Percentiles rank a stretch among this genome's conserved stretches.
phyloP scores from a whole-genome alignment of 2,113 vertebrate species.

The Sminthopsis crassicaudata region DNA sequence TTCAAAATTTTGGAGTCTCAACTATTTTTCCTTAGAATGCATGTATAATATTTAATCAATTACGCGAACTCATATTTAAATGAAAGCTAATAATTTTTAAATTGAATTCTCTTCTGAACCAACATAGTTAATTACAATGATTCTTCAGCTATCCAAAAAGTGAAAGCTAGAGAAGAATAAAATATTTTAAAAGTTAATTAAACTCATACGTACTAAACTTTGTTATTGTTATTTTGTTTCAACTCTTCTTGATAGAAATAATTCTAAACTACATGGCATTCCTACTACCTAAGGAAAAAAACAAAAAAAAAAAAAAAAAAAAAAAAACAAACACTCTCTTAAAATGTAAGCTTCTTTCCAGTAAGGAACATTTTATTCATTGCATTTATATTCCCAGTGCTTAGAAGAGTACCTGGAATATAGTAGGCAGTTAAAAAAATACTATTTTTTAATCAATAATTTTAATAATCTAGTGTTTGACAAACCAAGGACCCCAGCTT shows the following conservation, averaged over 20 bases:
- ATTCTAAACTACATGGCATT: rapidly evolving
- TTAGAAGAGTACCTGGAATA: not conserved
- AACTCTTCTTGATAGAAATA: not conserved
- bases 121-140: not conserved
- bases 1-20: not conserved
- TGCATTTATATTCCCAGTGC: not conserved
- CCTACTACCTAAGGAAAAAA: not conserved
- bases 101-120: not conserved
- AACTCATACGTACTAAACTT: not conserved
- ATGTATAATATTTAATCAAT: not conserved
- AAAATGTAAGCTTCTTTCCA: not conserved
- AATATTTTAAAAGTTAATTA: not conserved
- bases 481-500: no score
- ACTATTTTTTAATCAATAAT: no score
- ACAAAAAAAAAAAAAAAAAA: not conserved
- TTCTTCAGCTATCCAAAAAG: not conserved
- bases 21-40: rapidly evolving
- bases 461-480: no score
- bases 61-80: not conserved
- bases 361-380: not conserved
- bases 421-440: not conserved
- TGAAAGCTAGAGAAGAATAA: not conserved
- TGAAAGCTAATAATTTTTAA: not conserved
- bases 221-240: rapidly evolving
- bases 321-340: not conserved